These are phyloP conservation scores for Eupithecia tripunctaria DNA, from an alignment of 2,888 invertebrate species.

Conservation along the genomic window DNA sequence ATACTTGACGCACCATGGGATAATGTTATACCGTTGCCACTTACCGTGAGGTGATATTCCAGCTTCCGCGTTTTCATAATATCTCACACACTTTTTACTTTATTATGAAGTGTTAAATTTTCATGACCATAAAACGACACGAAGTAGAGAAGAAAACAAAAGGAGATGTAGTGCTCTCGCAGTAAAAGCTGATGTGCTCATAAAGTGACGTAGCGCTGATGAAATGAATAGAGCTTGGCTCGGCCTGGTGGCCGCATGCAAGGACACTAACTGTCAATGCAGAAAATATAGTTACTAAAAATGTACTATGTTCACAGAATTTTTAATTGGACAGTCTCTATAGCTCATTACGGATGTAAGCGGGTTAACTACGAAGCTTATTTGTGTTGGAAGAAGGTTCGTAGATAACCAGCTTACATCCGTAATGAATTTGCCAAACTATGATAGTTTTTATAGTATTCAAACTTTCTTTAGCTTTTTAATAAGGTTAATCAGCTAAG, in stretches of 20 bases:
- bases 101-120: slow-evolving; percentile 63
- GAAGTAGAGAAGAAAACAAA: slow-evolving; percentile 63
- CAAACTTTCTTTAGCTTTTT: too few relatives aligned
- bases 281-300: slow-evolving; percentile 56
- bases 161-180: slow-evolving; percentile 67
- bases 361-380: too few relatives aligned
- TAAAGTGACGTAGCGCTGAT: slow-evolving; percentile 66
- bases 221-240: slow-evolving; percentile 63
- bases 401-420: too few relatives aligned
- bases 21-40: slow-evolving; percentile 30
- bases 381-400: too few relatives aligned
- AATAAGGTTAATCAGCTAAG: too few relatives aligned
- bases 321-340: slow-evolving; percentile 67
- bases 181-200: slow-evolving; percentile 69
- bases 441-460: too few relatives aligned
- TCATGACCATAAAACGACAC: slow-evolving; percentile 61
- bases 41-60: slow-evolving; percentile 20
- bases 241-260: slow-evolving; percentile 47
- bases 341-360: too few relatives aligned
- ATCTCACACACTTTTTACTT: slow-evolving; percentile 47
- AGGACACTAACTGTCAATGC: slow-evolving; percentile 52
- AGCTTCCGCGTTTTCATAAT: slow-evolving; percentile 32
- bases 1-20: slow-evolving; percentile 39
- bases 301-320: slow-evolving; percentile 53
- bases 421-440: too few relatives aligned